Evolutionary conservation across 1,140 invertebrate species (phyloP), one percentile per base, ranked within the genome.

Genomic region (Philopotamus ludificatus): DNA sequence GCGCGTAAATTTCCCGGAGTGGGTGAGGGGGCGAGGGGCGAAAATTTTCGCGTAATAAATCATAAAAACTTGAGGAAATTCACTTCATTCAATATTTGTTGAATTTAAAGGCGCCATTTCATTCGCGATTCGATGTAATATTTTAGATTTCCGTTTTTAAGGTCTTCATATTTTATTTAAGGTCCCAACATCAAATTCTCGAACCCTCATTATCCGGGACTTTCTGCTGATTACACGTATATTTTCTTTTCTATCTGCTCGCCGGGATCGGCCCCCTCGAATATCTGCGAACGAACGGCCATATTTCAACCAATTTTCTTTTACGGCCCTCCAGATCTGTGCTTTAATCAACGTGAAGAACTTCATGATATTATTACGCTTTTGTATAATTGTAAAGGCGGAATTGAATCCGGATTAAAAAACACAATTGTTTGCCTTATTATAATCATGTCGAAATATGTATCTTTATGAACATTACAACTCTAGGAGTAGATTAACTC

Each of bases 291-390:
- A 57, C 34, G 54, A 57, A 57, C 39, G 54, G 2, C 54, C 54
- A 57, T 57, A 57, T 57, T 57, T 57, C 54, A 57, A 28, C 54
- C 54, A 57, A 57, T 57, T 57, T 57, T 57, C 34, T 57, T 57
- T 57, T 57, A 57, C 42, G 54, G 42, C 54, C 34, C 34, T 28
- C 54, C 23, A 42, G 41, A 39, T 57, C 54, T 57, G 21, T 39
- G 16, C 54, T 21, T 15, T 57, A 57, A 57, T 57, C 54, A 12
- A 42, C 28, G 12, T 34, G 12, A 34, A 34, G 4, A 34, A 7
- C 12, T 12, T 34, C 28, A 34, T 34, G 28, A 12, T 12, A 12
- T 12, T 34, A 34, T 7, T 34, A 34, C 28, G 12, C 4, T 34
- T 7, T 7, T 34, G 12, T 34, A 12, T 34, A 4, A 34, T 34